Evolutionary conservation across 2,113 vertebrate genomes (phyloP), one percentile per base, ranked within the genome.

Genomic region (Cathartes aura): DNA sequence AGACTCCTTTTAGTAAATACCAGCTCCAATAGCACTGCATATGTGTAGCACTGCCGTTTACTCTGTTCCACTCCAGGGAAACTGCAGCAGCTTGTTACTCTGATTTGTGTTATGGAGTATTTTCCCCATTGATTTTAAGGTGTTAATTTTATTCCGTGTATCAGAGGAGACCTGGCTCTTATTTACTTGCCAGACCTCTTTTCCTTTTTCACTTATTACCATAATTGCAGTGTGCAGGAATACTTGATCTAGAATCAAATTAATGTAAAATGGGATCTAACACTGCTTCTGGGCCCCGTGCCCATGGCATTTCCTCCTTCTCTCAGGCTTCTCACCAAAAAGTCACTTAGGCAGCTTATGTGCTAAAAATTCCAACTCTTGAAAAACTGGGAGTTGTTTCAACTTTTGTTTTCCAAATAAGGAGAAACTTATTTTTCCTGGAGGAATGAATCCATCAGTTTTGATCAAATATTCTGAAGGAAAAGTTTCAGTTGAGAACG

Each of bases 321-420:
- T 90, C 23, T 87, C 94, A 63, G 80, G 68, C 68, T 83, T 89
- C 72, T 87, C 50, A 89, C 82, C 75, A 95, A 89, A 66, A 94
- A 91, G 48, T 91, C 68, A 79, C 56, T 89, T 91, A 68, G 43
- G 21, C 9, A 10, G 47, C 52, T 96, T 92, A 74, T 42, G 60
- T 82, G 70, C 83, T 95, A 89, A 83, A 83, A 93, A 82, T 81
- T 89, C 72, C 52, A 95, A 52, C 47, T 82, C 19, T 47, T 62
- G 59, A 72, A 94, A 89, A 95, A 67, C 47, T 76, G 58, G 52
- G 59, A 95, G 12, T 38, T 78, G 52, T 74, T 95, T 92, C 80
- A 87, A 60, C 13, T 82, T 84, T 59, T 66, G n/a, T 70, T 94
- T 89, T 93, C 45, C 64, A 87, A 79, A 82, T 50, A 22, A 82